These are phyloP conservation scores for Orthosia gracilis DNA, from an alignment of 2,888 invertebrate species.

Conservation along the genomic window DNA sequence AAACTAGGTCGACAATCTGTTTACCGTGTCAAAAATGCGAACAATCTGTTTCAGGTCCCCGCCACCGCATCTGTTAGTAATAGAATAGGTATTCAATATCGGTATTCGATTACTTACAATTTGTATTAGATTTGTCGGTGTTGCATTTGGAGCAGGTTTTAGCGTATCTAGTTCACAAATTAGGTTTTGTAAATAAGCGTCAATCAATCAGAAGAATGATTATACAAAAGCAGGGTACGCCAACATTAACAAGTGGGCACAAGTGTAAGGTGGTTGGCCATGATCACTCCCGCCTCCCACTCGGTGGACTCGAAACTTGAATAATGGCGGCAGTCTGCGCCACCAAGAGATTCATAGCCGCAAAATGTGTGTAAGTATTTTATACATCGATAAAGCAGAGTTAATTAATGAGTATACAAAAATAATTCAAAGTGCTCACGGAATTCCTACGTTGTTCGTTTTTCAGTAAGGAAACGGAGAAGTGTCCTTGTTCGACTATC, in stretches of 20 bases:
- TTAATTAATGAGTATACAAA: conserved; percentile 54
- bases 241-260: conserved; percentile 50
- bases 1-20: conserved; percentile 88
- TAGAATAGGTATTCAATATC: conserved; percentile 52
- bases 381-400: conserved; percentile 31
- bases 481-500: conserved; percentile 70
- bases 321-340: conserved; percentile 17
- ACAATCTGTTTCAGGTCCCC: conserved; percentile 66
- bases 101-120: conserved; percentile 57
- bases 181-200: conserved; percentile 49
- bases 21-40: conserved; percentile 87
- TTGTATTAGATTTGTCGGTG: conserved; percentile 30
- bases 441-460: conserved; percentile 66
- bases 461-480: conserved; percentile 68
- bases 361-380: conserved; percentile 29
- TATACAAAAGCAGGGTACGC: conserved; percentile 47
- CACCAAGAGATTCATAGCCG: conserved; percentile 43
- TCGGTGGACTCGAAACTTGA: conserved; percentile 41
- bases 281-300: conserved; percentile 58
- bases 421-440: conserved; percentile 59
- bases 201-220: conserved; percentile 47
- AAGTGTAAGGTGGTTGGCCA: conserved; percentile 58
- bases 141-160: conserved; percentile 44
- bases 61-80: conserved; percentile 59
- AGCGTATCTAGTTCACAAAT: conserved; percentile 49